Base-by-base conservation (phyloP, 1,140 invertebrate genomes). In the Achatina immaculata region DNA sequence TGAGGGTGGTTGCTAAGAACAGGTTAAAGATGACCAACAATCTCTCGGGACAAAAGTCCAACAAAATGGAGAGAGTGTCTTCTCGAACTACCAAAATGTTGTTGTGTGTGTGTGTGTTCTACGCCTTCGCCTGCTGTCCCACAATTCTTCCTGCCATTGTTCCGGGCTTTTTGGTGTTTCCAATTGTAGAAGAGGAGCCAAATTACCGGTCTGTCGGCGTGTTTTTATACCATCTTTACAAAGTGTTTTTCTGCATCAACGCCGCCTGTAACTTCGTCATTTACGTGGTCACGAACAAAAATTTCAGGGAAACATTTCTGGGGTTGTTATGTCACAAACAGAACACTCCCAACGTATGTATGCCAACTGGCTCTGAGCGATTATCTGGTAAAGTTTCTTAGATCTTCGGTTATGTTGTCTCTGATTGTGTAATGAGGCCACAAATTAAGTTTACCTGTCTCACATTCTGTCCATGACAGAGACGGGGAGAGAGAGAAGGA, bases 251-350 rank as follows among this genome's bases (percentile, higher is more conserved):
- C 38, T 43, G 62, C 62, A 55, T 68, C 42, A 78, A 78, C 28
- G 42, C 21, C 42, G 42, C 76, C n/a, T 45, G 24, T 34, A 76
- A 76, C 51, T 76, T 76, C n/a, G 1, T 76, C n/a, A 76, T 76
- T 43, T 76, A 76, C 38, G 74, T 76, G 16, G 28, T n/a, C 0
- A 76, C 51, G 6, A 76, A 76, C 36, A 38, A 21, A 28, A 76
- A 76, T 19, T 76, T 76, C n/a, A 14, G 74, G 14, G 34, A 62
- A 1, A 76, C 74, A 28, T 43, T 72, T 43, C 69, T 72, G 28
- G 7, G 7, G 11, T 28, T 66, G 62, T 24, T 51, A 14, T 24
- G 48, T n/a, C n/a, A n/a, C n/a, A n/a, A n/a, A n/a, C n/a, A n/a
- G n/a, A n/a, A n/a, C n/a, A n/a, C n/a, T n/a, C n/a, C n/a, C n/a